A percentile compares a stretch with the other conserved stretches of the same genome.
phyloP scores from a whole-genome alignment of 2,113 vertebrate species.

The Argyrosomus japonicus region DNA sequence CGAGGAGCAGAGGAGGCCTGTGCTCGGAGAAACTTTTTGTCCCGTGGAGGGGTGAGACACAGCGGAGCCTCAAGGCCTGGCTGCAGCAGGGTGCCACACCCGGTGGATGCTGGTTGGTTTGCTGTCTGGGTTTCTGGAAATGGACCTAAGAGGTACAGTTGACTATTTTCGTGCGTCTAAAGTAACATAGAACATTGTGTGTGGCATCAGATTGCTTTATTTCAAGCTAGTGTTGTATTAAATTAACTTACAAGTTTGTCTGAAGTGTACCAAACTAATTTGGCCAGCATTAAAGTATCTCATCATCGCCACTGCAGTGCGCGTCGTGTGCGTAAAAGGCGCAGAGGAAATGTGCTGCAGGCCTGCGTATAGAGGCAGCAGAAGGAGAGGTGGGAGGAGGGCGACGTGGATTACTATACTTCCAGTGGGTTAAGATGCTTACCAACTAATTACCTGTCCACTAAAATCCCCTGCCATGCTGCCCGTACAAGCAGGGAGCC shows the following conservation, averaged over 20 bases:
- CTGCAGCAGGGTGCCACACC: constrained; percentile 56
- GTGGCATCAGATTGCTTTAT: background rate
- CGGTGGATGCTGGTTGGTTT: constrained; percentile 59
- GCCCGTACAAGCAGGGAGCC: constrained; percentile 62
- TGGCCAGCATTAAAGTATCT: background rate
- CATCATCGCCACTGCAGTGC: constrained; percentile 20
- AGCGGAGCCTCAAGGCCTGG: constrained; percentile 18
- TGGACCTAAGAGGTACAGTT: background rate
- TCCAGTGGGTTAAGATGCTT: constrained; percentile 84
- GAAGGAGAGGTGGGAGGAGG: constrained; percentile 66
- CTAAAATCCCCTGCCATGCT: constrained; percentile 71
- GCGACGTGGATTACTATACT: constrained; percentile 79
- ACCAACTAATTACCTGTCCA: constrained; percentile 82
- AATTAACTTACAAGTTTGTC: background rate
- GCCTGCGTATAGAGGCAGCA: constrained; percentile 37
- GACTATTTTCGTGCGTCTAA: background rate
- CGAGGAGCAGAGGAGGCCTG: constrained; percentile 40
- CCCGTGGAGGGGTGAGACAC: constrained; percentile 1
- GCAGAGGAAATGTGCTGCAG: constrained; percentile 28
- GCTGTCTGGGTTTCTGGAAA: background rate
- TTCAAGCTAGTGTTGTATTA: background rate
- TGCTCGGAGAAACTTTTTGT: constrained; percentile 41
- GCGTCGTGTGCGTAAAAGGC: constrained; percentile 66
- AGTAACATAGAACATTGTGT: background rate
- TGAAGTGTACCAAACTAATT: background rate